Conservation (phyloP, 2,113 vertebrate genomes). For the Nycticorax nycticorax region DNA sequence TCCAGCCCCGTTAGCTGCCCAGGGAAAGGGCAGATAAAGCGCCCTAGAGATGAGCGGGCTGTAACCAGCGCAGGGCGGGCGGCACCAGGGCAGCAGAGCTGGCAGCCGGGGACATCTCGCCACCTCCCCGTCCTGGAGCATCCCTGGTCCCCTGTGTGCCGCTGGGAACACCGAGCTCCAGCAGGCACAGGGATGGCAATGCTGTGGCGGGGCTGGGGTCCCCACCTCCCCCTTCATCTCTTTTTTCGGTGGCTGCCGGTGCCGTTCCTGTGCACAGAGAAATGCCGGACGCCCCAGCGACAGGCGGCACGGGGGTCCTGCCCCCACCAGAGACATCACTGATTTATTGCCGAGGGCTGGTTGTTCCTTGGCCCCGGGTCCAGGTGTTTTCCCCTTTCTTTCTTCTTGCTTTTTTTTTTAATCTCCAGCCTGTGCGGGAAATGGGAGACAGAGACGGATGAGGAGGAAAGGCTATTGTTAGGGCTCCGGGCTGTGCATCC, state of each 20-base stretch:
- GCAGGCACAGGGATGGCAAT: rapidly evolving
- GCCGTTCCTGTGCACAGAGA: neutral
- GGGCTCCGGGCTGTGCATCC: neutral
- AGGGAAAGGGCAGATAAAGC: neutral
- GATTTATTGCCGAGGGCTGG: neutral
- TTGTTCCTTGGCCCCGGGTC: neutral
- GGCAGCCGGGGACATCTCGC: rapidly evolving
- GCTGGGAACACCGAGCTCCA: rapidly evolving
- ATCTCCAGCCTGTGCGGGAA: neutral
- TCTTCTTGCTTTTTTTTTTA: neutral
- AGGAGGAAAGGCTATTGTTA: constrained; percentile 22
- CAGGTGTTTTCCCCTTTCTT: neutral
- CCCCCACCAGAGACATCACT: neutral
- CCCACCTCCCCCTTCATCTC: neutral
- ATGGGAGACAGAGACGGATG: neutral
- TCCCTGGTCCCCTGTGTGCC: neutral
- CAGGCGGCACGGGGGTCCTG: neutral
- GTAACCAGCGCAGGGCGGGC: too few species aligned
- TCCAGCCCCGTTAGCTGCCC: neutral
- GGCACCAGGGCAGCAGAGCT: neutral
- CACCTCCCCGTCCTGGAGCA: neutral
- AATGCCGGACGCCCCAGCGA: neutral
- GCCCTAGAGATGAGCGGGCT: neutral
- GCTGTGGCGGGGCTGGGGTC: rapidly evolving
- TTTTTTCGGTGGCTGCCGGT: neutral